phyloP scores from a whole-genome alignment of 1,140 invertebrate genomes.

The Helicoverpa armigera region DNA sequence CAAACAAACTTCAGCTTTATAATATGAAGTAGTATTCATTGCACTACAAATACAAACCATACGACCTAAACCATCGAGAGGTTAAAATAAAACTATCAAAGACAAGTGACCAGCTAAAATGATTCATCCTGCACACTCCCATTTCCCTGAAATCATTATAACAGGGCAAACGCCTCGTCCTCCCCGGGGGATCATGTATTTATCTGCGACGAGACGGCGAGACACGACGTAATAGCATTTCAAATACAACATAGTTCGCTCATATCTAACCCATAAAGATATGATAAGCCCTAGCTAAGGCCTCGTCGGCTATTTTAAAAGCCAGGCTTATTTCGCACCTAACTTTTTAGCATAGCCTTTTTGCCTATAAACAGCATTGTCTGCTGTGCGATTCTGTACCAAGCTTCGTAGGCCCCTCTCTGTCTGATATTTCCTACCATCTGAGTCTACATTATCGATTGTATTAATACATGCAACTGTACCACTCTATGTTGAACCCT shows the following conservation, averaged over 20 bases:
- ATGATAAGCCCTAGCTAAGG: not conserved
- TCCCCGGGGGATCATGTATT: not conserved
- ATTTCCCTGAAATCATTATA: not conserved
- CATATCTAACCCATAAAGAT: not conserved
- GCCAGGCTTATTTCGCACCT: not conserved
- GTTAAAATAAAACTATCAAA: no score
- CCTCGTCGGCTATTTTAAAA: not conserved
- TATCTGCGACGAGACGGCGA: not conserved
- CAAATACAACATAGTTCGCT: not conserved
- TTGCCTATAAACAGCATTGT: constrained; percentile 41
- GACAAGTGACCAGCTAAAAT: no score
- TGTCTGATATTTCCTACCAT: constrained; percentile 82
- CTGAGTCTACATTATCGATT: constrained; percentile 83
- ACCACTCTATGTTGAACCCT: constrained; percentile 66
- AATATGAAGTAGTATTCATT: no score
- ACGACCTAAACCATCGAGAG: no score
- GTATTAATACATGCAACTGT: constrained; percentile 70
- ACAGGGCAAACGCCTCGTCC: not conserved
- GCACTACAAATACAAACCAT: no score
- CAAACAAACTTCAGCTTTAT: no score
- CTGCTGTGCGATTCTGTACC: constrained; percentile 48
- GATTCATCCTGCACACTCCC: not conserved
- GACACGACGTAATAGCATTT: not conserved
- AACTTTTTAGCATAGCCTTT: constrained; percentile 19
- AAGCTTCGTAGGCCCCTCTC: constrained; percentile 70